A percentile compares a stretch with the other conserved stretches of the same genome.
Conservation (phyloP, 2,888 invertebrate genomes). For the Eumerus sabulonum region DNA sequence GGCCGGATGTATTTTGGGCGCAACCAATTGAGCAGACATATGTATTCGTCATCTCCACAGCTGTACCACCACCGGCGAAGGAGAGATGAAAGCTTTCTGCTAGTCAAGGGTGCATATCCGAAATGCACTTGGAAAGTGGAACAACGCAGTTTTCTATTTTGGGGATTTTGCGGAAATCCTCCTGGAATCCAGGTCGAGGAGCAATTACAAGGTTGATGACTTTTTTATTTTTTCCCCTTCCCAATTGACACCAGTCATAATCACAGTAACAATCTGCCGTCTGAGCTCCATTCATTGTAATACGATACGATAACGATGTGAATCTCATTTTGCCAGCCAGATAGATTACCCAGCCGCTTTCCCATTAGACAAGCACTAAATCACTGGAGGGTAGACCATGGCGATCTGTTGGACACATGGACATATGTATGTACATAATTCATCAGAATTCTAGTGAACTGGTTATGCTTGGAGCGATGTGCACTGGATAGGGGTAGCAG, state of each 20-base stretch:
- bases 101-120: too few relatives aligned
- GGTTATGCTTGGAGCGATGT: slow-evolving; percentile 43
- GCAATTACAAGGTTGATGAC: too few relatives aligned
- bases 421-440: slow-evolving; percentile 6
- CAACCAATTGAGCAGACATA: slow-evolving; percentile 36
- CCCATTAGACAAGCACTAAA: too few relatives aligned
- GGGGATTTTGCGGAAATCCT: too few relatives aligned
- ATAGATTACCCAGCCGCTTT: too few relatives aligned
- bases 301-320: slow-evolving; percentile 22
- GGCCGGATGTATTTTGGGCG: slow-evolving; percentile 54
- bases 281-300: slow-evolving; percentile 42
- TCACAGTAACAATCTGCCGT: too few relatives aligned
- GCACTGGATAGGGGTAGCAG: slow-evolving; percentile 5
- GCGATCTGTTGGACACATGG: slow-evolving; percentile 4
- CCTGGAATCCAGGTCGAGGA: too few relatives aligned
- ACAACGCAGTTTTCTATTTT: too few relatives aligned
- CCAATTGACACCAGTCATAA: too few relatives aligned
- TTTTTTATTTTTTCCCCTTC: too few relatives aligned
- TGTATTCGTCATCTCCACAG: not conserved
- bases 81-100: not conserved
- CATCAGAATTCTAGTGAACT: slow-evolving; percentile 51
- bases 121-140: too few relatives aligned
- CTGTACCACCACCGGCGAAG: not conserved
- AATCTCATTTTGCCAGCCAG: not conserved
- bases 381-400: too few relatives aligned